A percentile compares a stretch with the other conserved stretches of the same genome.
Conservation (phyloP, 30 jellyfish, hydroid and myxozoan species). For the Nemopilema nomurai region DNA sequence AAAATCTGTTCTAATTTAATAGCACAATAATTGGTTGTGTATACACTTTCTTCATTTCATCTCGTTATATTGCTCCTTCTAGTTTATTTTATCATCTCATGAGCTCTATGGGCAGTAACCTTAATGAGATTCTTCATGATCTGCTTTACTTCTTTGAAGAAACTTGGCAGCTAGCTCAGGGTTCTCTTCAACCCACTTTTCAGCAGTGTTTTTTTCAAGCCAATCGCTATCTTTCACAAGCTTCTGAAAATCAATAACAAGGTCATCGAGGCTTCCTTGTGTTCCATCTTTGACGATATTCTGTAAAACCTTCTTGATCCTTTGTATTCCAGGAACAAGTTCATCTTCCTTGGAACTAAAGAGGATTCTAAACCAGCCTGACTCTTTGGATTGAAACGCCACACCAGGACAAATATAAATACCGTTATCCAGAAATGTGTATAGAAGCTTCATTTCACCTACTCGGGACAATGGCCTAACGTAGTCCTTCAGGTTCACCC, state of each 20-base stretch:
- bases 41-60: too few species aligned
- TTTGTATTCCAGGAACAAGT: slow-evolving; percentile 32
- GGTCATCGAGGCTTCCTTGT: slow-evolving; percentile 45
- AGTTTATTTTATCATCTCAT: too few species aligned
- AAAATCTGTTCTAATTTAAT: too few species aligned
- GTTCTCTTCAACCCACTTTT: slow-evolving; percentile 78
- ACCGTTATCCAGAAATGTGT: slow-evolving; percentile 52
- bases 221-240: slow-evolving; percentile 63
- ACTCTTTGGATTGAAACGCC: slow-evolving; percentile 69
- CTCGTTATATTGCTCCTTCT: too few species aligned
- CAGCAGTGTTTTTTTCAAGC: slow-evolving; percentile 82
- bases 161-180: slow-evolving; percentile 74
- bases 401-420: slow-evolving; percentile 67
- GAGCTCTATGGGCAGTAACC: too few species aligned
- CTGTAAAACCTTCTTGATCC: slow-evolving; percentile 37
- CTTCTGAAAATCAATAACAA: slow-evolving; percentile 49
- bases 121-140: background rate
- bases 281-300: background rate
- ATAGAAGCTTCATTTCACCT: slow-evolving; percentile 63
- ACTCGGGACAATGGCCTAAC: slow-evolving; percentile 26
- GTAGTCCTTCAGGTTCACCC: slow-evolving; percentile 61
- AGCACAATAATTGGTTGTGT: too few species aligned
- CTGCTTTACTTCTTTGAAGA: slow-evolving; percentile 7
- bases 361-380: slow-evolving; percentile 83
- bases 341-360: slow-evolving; percentile 24